Evolutionary conservation across 1,140 invertebrate species (phyloP), one percentile per base, ranked within the genome.

Genomic region (Zaprionus ghesquierei): DNA sequence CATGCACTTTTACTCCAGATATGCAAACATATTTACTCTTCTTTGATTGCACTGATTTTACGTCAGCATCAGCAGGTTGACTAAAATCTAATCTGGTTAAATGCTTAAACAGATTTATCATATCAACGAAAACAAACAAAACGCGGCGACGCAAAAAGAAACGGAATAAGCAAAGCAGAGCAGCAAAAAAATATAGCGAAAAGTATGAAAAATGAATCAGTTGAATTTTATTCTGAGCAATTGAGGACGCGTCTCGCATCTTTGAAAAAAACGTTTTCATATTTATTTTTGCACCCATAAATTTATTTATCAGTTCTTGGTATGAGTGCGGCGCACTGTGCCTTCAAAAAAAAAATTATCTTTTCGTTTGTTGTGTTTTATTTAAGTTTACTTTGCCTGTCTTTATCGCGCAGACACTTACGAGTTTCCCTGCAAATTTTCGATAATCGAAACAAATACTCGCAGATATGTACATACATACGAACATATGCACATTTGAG

Each of bases 31-130:
- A 31, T 69, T 49, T 66, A 51, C 31, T 33, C 56, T 29, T 20
- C 25, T 35, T 46, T 56, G 49, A 23, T 56, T 23, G 44, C 55
- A 13, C 25, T 29, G 20, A 63, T 4, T 63, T 54, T n/a, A 69
- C 82, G 81, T 77, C 78, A 59, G 53, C 61, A 49, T 41, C 78
- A 59, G 53, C 61, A 49, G 44, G 62, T 18, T 69, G 31, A 35
- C 44, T 65, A 63, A 72, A 82, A 89, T 87, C 84, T 89, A 77
- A 87, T 89, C 82, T 82, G 27, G 27, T 35, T 41, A 62, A 62
- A 65, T 56, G 63, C 80, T 75, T 76, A 74, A 74, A 68, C 69
- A 82, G 62, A 89, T 87, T 89, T 87, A 89, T 89, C 79, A 77
- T 80, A 85, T 81, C 62, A 70, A 68, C 25, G 49, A 44, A 55